A percentile compares a stretch with the other conserved stretches of the same genome.
Conservation (phyloP, 2,797 vertebrate genomes). For the Sciurus carolinensis region DNA sequence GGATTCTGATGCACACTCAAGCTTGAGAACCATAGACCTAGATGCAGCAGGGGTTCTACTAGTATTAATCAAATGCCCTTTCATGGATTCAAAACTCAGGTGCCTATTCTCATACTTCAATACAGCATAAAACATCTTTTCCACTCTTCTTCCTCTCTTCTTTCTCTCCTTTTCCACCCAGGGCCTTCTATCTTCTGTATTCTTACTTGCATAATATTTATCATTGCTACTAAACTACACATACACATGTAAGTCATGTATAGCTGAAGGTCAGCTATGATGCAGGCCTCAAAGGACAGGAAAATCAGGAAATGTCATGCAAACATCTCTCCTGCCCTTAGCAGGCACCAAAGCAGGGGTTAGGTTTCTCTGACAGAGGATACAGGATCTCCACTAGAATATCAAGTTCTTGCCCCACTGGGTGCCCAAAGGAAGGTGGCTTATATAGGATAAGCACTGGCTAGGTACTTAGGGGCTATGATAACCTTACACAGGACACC, state of each 20-base stretch:
- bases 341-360: neutral
- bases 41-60: neutral
- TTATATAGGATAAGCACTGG: neutral
- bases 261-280: conserved; percentile 26
- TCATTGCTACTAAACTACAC: neutral
- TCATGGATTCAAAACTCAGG: conserved; percentile 1
- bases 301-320: neutral
- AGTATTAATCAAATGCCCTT: neutral
- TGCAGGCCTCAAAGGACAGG: neutral
- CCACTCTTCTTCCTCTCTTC: neutral
- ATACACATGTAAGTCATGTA: neutral
- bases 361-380: neutral
- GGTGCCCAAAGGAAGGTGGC: neutral
- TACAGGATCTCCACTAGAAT: neutral
- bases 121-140: neutral
- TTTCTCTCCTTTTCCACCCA: neutral
- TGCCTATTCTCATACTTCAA: neutral
- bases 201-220: conserved; percentile 15
- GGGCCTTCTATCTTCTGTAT: neutral
- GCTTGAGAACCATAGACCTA: neutral
- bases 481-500: neutral
- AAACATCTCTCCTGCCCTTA: neutral
- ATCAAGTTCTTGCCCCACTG: neutral
- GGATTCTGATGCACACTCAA: neutral
- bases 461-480: neutral